Base-by-base conservation (phyloP, 2,888 invertebrate species). In the Drosophila yooni region DNA sequence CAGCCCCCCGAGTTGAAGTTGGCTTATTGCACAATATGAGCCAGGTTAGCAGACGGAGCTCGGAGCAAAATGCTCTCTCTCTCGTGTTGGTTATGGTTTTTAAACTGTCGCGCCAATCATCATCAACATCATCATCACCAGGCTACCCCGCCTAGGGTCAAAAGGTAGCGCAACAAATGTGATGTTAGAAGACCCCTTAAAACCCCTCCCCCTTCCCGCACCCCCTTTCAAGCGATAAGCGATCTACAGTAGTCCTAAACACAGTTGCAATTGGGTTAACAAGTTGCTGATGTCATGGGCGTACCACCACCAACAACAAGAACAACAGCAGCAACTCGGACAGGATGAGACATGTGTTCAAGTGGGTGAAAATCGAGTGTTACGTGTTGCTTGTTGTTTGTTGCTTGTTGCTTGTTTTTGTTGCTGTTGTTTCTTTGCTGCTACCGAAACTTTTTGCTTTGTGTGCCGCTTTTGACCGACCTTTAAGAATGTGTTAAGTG, bases 61-160 rank as follows among this genome's bases (percentile, higher is more conserved):
- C 29, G 31, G 21, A 21, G 21, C 36, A 62, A 78, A 75, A 75
- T 88, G 88, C 91, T 25, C 46, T 46, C 25, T 25, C 46, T 46
- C 25, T 91, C 91, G 92, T 90, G 92, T 90, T 80, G 91, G 85
- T 92, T 92, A 92, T 92, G 83, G 92, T 83, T 92, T 92, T 92
- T 92, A 92, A 91, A 91, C 91, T 91, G 91, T 91, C 91, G 83
- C 89, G 88, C 92, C 84, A 91, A 92, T 92, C 91, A 91, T 92
- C 91, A 91, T 87, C 66, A 60, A 52, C 79, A 70, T 60, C 87
- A 75, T 65, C 80, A 71, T 52, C 53, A 54, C 63, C 33, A 40
- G 29, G 46, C 46, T 25, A 62, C 54, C 57, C 67, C 73, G 40
- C 18, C 86, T 75, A 89, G 85, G 86, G 89, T 89, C 88, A 87